Evolutionary conservation across 23 tunicate genomes (phyloP), one percentile per base, ranked within the genome.

Genomic region (Diplosoma virens): DNA sequence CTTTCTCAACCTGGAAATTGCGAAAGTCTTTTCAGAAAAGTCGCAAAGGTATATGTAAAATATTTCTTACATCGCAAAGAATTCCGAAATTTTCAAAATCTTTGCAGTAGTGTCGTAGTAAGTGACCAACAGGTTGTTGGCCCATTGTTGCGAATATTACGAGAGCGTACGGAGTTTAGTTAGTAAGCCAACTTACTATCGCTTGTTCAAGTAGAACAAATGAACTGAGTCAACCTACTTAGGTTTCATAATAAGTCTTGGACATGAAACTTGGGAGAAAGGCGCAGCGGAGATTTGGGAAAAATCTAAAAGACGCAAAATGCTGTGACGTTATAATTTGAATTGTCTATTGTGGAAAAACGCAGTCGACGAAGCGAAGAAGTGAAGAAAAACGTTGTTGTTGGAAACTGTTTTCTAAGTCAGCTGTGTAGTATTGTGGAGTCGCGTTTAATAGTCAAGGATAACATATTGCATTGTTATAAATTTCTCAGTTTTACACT

Each of bases 21-120:
- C 69, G 35, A 61, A 61, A 35, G 69, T 61, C 69, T 61, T 61
- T 61, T 26, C 69, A 61, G 35, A 35, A 35, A 35, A 35, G 69
- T 61, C 35, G 9, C 21, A 61, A 61, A 61, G 9, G 17, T 61
- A 61, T 61, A 27, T 29, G 30, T 61, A 61, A 61, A 61, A 29
- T 27, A 29, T 27, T 61, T 61, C 35, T 35, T 29, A 9, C 28
- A 61, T 61, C 35, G 69, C 69, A 61, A 61, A 61, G n/a, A 29
- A 3, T 61, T 61, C 35, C 30, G 69, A 29, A 61, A 61, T 61
- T 61, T 61, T 61, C 21, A 61, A 61, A 61, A 61, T 61, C 35
- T 26, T 29, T 22, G 69, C 69, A 29, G 35, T 22, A 29, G 61
- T 55, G 50, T 41, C 50, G 11, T 41, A 7, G 14, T 14, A 41